Conservation (phyloP, 35 echinoderm and acorn worm species). For the Lytechinus variegatus region DNA sequence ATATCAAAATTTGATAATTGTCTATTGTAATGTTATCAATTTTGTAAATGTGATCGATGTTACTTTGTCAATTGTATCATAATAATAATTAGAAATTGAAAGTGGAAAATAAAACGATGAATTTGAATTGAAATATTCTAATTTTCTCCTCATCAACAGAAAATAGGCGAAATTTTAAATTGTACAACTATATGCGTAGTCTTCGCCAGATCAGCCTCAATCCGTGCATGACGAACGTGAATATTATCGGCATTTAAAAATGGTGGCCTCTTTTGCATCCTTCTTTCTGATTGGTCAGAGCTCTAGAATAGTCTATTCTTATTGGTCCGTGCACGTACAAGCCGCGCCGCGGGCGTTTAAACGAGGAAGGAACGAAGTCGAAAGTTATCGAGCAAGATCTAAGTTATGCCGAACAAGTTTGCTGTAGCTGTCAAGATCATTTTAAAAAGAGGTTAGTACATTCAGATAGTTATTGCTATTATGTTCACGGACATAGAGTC, state of each 20-base stretch:
- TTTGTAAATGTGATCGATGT: no score
- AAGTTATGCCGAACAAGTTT: background rate
- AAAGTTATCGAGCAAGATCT: background rate
- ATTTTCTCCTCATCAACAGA: no score
- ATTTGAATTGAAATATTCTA: no score
- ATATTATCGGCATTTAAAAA: background rate
- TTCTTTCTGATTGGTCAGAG: background rate
- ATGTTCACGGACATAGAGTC: background rate
- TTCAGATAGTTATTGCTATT: background rate
- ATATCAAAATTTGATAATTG: no score
- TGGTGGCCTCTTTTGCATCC: background rate
- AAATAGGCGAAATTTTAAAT: no score
- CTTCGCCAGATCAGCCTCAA: no score
- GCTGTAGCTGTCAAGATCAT: background rate
- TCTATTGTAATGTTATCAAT: no score
- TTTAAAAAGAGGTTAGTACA: background rate
- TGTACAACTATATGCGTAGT: no score
- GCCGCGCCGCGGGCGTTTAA: background rate
- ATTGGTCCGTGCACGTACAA: background rate
- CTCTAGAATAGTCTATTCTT: background rate
- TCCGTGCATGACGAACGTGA: background rate
- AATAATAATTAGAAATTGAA: no score
- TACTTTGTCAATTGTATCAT: no score
- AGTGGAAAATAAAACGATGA: no score
- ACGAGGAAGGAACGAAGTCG: background rate